phyloP scores from a whole-genome alignment of 2,113 vertebrate genomes.

The Cebus imitator region DNA sequence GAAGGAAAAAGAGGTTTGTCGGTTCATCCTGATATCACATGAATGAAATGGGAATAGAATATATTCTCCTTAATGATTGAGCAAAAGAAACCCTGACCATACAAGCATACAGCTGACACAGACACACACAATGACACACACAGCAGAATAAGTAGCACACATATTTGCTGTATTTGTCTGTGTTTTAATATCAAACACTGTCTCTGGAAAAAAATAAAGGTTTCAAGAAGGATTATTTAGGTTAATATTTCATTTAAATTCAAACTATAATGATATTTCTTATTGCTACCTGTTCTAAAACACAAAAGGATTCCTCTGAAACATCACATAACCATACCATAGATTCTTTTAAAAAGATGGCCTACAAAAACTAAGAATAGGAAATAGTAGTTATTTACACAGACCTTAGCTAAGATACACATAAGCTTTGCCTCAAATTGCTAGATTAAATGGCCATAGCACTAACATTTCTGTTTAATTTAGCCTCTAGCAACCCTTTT shows the following conservation, averaged over 20 bases:
- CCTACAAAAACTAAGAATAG: background rate
- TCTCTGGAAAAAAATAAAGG: background rate
- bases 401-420: background rate
- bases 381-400: background rate
- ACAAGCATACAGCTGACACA: background rate
- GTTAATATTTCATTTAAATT: background rate
- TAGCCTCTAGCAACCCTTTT: background rate
- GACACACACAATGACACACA: background rate
- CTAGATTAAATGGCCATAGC: too few species aligned
- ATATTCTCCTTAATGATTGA: background rate
- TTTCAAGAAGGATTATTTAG: background rate
- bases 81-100: background rate
- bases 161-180: background rate
- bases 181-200: background rate
- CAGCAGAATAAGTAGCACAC: background rate
- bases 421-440: background rate
- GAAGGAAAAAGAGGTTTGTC: background rate
- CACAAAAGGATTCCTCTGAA: slow-evolving; percentile 21
- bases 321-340: background rate
- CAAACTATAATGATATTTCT: background rate
- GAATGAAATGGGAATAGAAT: background rate
- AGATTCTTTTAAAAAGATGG: background rate
- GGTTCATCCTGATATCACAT: background rate
- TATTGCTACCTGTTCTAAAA: background rate
- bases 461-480: background rate